Percentiles rank a stretch among this genome's conserved stretches.
These are phyloP conservation scores for Apis mellifera DNA, from an alignment of 1,140 invertebrate species.

Conservation along the genomic window Amel_HAv3.1 CM009943.2:3133001-3133500, in stretches of 20 bases:
- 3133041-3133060: too few species aligned
- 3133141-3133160: too few species aligned
- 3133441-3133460: slow-evolving; percentile 70
- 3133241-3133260: too few species aligned
- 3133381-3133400: slow-evolving; percentile 68
- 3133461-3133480: slow-evolving; percentile 67
- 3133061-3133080: too few species aligned
- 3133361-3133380: neutral
- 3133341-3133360: neutral
- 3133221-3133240: slow-evolving; percentile 47
- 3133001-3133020: slow-evolving; percentile 10
- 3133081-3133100: too few species aligned
- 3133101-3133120: too few species aligned
- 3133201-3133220: slow-evolving; percentile 57
- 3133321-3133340: neutral
- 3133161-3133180: slow-evolving; percentile 53
- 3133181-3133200: slow-evolving; percentile 8
- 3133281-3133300: neutral
- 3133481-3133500: slow-evolving; percentile 80
- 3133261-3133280: neutral
- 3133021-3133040: too few species aligned
- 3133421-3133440: slow-evolving; percentile 74
- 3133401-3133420: slow-evolving; percentile 78
- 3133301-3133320: neutral
- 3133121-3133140: too few species aligned